Percentiles rank a stretch among this genome's conserved stretches.
Evolutionary conservation across 2,888 invertebrate species (phyloP).

Genomic region (Eurois occulta): DNA sequence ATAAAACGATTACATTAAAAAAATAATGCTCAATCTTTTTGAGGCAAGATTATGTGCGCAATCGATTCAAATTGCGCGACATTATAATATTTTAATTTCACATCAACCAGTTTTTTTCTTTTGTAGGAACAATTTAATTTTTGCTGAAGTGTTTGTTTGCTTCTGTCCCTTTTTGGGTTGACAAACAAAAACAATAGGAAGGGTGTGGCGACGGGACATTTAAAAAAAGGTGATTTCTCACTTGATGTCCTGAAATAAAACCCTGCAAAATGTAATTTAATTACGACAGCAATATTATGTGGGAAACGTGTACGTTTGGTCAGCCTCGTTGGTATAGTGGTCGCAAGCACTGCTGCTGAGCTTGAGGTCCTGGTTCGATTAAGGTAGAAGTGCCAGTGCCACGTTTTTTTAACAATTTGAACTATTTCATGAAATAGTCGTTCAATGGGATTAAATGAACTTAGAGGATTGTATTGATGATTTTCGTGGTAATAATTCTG

Average conservation of each 20-base stretch:
- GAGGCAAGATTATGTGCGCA: no score
- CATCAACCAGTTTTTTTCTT: constrained; percentile 12
- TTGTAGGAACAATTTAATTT: constrained; percentile 13
- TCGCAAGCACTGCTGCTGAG: not conserved
- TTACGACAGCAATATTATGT: not conserved
- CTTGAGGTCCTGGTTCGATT: not conserved
- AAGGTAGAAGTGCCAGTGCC: no score
- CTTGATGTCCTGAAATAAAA: not conserved
- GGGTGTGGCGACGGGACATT: not conserved
- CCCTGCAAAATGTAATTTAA: not conserved
- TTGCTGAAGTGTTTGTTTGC: constrained; percentile 23
- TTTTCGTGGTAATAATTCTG: no score
- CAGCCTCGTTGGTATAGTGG: not conserved
- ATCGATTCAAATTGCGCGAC: no score
- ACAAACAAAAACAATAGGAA: constrained; percentile 23
- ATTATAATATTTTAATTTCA: constrained; percentile 48
- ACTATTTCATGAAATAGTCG: no score
- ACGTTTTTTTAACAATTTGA: no score
- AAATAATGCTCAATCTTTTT: no score
- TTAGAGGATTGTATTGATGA: no score
- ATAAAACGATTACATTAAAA: no score
- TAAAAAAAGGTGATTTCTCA: not conserved
- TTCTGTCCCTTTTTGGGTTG: constrained; percentile 4
- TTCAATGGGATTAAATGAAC: no score
- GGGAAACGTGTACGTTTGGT: not conserved